Percentiles rank a stretch among this genome's conserved stretches.
Conservation (phyloP, 2,888 invertebrate species). For the Orthonychiurus folsomi region DNA sequence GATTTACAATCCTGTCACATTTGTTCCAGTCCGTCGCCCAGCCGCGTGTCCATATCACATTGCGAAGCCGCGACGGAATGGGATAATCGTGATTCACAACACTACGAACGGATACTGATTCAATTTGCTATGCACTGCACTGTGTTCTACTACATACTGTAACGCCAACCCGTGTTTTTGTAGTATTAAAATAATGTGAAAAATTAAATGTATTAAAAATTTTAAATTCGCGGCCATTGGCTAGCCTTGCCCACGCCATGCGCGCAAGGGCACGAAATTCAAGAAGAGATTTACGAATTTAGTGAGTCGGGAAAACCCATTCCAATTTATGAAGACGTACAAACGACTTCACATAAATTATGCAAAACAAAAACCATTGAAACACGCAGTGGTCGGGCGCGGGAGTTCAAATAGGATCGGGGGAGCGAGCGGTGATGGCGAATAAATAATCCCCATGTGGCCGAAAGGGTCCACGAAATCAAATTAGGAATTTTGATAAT, state of each 20-base stretch:
- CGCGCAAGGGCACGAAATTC: neutral
- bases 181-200: too few relatives aligned
- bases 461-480: too few relatives aligned
- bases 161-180: too few relatives aligned
- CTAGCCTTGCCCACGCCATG: too few relatives aligned
- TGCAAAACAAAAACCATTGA: neutral
- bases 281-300: neutral
- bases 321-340: neutral
- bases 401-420: neutral
- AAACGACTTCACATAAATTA: neutral
- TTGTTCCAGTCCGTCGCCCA: neutral
- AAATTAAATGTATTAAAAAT: too few relatives aligned
- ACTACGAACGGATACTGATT: neutral
- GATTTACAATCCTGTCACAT: constrained; percentile 1
- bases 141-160: too few relatives aligned
- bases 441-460: neutral
- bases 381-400: neutral
- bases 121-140: neutral
- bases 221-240: too few relatives aligned
- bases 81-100: too few relatives aligned
- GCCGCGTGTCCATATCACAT: neutral
- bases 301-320: neutral
- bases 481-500: too few relatives aligned
- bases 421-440: neutral
- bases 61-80: too few relatives aligned